These are phyloP conservation scores for Scophthalmus maximus DNA, from an alignment of 2,113 vertebrate genomes.

Conservation along the genomic window DNA sequence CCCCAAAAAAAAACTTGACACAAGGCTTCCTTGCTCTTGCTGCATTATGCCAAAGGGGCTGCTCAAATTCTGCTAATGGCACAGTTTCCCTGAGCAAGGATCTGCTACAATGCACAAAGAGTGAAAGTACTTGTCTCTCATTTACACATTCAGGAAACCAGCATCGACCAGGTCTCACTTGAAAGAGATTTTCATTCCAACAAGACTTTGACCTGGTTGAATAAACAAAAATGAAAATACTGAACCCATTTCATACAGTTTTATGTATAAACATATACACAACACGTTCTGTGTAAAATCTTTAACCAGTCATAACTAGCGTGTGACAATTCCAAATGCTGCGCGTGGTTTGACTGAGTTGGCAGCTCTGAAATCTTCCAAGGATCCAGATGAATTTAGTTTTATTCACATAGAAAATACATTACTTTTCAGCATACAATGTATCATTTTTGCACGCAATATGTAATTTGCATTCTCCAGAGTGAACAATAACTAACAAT, in stretches of 20 bases:
- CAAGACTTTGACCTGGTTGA: neutral
- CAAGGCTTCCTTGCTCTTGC: too few relatives aligned
- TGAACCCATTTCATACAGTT: neutral
- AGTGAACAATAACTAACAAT: neutral
- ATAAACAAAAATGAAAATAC: neutral
- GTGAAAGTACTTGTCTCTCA: neutral
- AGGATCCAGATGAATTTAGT: neutral
- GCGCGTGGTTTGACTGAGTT: neutral
- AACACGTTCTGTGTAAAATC: neutral
- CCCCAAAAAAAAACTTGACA: too few relatives aligned
- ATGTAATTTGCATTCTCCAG: neutral
- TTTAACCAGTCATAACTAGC: neutral
- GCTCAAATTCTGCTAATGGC: neutral
- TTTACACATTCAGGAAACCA: neutral
- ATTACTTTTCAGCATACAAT: neutral
- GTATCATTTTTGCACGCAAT: neutral
- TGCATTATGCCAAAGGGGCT: neutral
- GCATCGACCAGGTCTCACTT: neutral
- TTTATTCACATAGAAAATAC: neutral
- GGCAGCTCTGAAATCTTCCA: neutral
- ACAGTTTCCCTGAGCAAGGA: neutral
- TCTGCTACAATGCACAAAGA: neutral
- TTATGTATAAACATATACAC: too few relatives aligned
- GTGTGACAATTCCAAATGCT: neutral
- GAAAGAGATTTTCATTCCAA: neutral